Conservation (phyloP, 1,140 invertebrate species). For the Dendrolimus kikuchii region DNA sequence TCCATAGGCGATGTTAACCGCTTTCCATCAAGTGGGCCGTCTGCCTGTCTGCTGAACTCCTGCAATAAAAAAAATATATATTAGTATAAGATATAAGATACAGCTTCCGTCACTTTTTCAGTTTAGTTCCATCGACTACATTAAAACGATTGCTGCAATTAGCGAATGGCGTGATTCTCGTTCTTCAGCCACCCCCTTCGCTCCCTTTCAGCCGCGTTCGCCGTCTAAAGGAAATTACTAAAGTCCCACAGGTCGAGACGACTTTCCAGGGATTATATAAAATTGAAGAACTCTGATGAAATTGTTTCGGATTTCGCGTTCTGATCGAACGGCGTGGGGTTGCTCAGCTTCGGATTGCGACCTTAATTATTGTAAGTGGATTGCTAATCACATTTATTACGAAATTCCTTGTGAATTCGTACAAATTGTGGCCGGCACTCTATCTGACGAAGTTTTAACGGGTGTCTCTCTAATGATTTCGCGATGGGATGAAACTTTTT, state of each 20-base stretch:
- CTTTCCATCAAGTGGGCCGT: no score
- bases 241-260: slow-evolving; percentile 49
- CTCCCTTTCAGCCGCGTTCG: slow-evolving; percentile 17
- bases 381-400: slow-evolving; percentile 46
- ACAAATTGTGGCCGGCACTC: slow-evolving; percentile 8
- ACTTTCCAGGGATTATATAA: slow-evolving; percentile 61
- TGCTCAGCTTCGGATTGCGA: slow-evolving; percentile 37
- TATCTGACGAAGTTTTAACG: slow-evolving; percentile 20
- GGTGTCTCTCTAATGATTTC: slow-evolving; percentile 17
- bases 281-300: slow-evolving; percentile 53
- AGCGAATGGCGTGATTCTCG: slow-evolving; percentile 67
- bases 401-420: slow-evolving; percentile 27
- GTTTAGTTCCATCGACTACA: slow-evolving; percentile 61
- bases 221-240: slow-evolving; percentile 58
- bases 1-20: no score
- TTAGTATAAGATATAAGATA: slow-evolving; percentile 42
- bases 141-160: slow-evolving; percentile 69
- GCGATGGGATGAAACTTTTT: no score
- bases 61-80: slow-evolving; percentile 8
- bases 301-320: slow-evolving; percentile 56
- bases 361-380: slow-evolving; percentile 54
- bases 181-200: slow-evolving; percentile 43
- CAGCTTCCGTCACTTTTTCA: slow-evolving; percentile 40
- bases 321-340: slow-evolving; percentile 40
- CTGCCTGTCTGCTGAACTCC: no score